phyloP scores from a whole-genome alignment of 1,140 invertebrate species.

The Atopsyche davidsoni region DNA sequence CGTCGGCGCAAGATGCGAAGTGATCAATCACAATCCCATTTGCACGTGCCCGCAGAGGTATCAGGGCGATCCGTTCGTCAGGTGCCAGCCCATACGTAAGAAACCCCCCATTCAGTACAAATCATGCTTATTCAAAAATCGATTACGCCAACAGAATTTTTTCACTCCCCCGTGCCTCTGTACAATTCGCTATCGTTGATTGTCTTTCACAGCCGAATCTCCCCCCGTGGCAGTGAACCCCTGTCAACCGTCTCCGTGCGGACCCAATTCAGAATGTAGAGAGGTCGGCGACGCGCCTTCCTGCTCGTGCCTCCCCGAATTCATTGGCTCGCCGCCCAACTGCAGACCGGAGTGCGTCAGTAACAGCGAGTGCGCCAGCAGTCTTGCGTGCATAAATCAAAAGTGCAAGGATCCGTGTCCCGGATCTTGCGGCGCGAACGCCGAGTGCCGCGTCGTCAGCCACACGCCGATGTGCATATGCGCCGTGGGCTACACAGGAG shows the following conservation, averaged over 20 bases:
- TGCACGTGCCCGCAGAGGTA: constrained; percentile 55
- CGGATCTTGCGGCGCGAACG: constrained; percentile 56
- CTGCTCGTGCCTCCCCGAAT: constrained; percentile 59
- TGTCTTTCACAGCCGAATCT: constrained; percentile 51
- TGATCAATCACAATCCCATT: constrained; percentile 56
- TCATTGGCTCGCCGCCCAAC: constrained; percentile 57
- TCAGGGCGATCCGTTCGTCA: constrained; percentile 58
- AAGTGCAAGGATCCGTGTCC: constrained; percentile 65
- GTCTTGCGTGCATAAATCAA: constrained; percentile 60
- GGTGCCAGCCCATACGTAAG: constrained; percentile 52
- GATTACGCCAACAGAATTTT: constrained; percentile 27
- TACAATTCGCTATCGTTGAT: neutral
- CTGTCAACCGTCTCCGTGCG: constrained; percentile 64
- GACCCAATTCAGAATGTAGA: constrained; percentile 62
- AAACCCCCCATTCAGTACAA: constrained; percentile 28
- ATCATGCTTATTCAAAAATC: constrained; percentile 25
- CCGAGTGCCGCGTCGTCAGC: constrained; percentile 60
- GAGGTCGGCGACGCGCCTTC: constrained; percentile 52
- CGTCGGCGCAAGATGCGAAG: constrained; percentile 53
- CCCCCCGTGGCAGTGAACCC: constrained; percentile 49
- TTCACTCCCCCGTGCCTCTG: neutral
- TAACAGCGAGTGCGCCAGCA: constrained; percentile 56
- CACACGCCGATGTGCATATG: constrained; percentile 61
- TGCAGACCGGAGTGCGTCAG: constrained; percentile 61
- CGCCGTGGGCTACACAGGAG: constrained; percentile 49